phyloP scores from a whole-genome alignment of 2,797 vertebrate species.

The Taenioides sp. region DNA sequence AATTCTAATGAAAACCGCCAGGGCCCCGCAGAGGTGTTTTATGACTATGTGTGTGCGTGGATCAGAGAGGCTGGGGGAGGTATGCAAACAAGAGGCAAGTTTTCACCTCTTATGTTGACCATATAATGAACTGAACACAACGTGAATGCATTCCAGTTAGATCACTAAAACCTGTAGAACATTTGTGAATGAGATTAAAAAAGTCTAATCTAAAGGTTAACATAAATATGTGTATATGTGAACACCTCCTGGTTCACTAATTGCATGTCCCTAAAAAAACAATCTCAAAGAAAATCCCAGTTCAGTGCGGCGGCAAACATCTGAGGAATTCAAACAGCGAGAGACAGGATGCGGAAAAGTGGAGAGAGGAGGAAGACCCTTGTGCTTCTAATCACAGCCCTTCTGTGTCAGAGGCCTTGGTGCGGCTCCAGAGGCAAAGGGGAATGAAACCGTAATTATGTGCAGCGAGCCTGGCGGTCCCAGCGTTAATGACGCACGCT shows the following conservation, averaged over 20 bases:
- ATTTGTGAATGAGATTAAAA: not conserved
- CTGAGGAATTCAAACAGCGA: conserved; percentile 53
- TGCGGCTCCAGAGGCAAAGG: conserved; percentile 64
- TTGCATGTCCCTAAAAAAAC: not conserved
- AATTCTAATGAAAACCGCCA: conserved; percentile 68
- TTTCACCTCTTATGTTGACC: conserved; percentile 24
- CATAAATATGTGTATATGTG: not conserved
- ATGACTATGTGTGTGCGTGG: conserved; percentile 20
- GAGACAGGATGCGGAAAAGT: conserved; percentile 57
- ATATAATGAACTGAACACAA: conserved; percentile 27
- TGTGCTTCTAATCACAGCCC: conserved; percentile 74
- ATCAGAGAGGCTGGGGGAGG: not conserved
- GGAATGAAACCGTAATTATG: conserved; percentile 76
- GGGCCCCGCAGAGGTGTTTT: conserved; percentile 54
- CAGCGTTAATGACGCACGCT: conserved; percentile 69
- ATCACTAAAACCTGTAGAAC: not conserved
- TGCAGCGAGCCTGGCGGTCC: conserved; percentile 58
- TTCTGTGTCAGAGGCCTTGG: conserved; percentile 69
- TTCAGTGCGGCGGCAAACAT: conserved; percentile 45
- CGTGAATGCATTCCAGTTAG: conserved; percentile 16
- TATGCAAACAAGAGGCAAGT: conserved; percentile 22
- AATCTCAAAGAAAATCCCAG: conserved; percentile 30
- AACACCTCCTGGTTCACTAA: not conserved
- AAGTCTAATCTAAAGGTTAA: conserved; percentile 16
- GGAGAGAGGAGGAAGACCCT: conserved; percentile 54